These are phyloP conservation scores for Myoxocephalus aenaeus DNA, from an alignment of 2,797 vertebrate genomes.

Conservation along the genomic window DNA sequence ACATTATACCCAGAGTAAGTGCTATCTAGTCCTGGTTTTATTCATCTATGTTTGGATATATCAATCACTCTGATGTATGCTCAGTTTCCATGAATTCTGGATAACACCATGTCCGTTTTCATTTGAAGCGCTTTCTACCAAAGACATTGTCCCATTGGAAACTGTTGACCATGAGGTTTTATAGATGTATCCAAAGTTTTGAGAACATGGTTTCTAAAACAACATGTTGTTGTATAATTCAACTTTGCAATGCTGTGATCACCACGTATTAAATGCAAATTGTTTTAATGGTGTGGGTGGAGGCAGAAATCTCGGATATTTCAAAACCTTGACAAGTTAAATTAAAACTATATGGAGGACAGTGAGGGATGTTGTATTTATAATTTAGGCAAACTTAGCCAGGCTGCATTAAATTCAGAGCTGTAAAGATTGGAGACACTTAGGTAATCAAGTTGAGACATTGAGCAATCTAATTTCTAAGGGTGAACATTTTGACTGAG, in stretches of 20 bases:
- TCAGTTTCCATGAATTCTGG: not conserved
- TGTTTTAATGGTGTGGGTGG: not conserved
- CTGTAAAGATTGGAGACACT: not conserved
- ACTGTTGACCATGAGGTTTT: not conserved
- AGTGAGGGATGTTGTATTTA: not conserved
- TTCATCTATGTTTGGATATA: not conserved
- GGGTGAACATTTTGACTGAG: not conserved
- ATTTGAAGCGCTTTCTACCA: not conserved
- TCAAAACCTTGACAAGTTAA: not conserved
- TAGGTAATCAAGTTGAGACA: not conserved
- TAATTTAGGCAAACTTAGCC: not conserved
- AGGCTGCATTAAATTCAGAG: not conserved
- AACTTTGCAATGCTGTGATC: not conserved
- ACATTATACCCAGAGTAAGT: not conserved
- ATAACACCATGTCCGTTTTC: conserved; percentile 4
- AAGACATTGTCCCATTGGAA: not conserved
- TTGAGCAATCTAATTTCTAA: not conserved
- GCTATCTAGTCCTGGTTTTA: not conserved
- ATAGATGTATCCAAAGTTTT: not conserved
- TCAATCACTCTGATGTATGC: not conserved
- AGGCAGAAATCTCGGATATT: not conserved
- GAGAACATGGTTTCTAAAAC: not conserved
- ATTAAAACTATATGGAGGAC: not conserved
- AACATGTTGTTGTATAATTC: not conserved
- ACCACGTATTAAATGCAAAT: not conserved